These are phyloP conservation scores for Keiferia lycopersicella DNA, from an alignment of 2,888 invertebrate genomes.

Conservation along the genomic window DNA sequence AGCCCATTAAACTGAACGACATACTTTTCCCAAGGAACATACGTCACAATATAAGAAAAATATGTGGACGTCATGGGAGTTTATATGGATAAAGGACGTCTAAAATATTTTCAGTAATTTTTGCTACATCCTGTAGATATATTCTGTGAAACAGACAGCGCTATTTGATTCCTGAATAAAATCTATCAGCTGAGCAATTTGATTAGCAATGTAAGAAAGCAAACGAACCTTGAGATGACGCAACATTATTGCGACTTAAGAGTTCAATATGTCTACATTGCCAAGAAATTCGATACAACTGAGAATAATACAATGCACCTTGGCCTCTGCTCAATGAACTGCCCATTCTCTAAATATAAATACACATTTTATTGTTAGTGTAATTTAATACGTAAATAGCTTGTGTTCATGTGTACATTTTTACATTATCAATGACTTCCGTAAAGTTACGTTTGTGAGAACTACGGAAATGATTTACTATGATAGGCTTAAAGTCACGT, in stretches of 20 bases:
- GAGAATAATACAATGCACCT: not conserved
- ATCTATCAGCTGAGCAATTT: not conserved
- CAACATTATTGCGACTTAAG: conserved; percentile 1
- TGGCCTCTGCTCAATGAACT: conserved; percentile 7
- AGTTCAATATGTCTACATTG: conserved; percentile 7
- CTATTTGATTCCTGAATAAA: too few species aligned
- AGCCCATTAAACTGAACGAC: too few species aligned
- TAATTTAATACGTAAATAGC: not conserved
- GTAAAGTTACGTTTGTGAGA: too few species aligned
- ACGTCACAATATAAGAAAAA: too few species aligned
- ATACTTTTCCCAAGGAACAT: too few species aligned
- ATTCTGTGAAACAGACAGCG: too few species aligned
- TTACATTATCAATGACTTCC: not conserved
- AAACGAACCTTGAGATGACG: not conserved
- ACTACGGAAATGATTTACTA: not conserved
- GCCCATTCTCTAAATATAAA: conserved; percentile 5
- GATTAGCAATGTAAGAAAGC: not conserved
- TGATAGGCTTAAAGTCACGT: conserved; percentile 2
- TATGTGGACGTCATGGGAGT: too few species aligned
- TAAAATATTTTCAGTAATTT: too few species aligned
- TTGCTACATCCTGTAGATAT: too few species aligned
- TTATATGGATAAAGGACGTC: too few species aligned
- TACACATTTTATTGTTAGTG: not conserved
- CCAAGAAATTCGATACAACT: not conserved
- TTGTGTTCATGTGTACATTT: not conserved